Base-by-base conservation (phyloP, 1,140 invertebrate genomes). In the Penaeus indicus region DNA sequence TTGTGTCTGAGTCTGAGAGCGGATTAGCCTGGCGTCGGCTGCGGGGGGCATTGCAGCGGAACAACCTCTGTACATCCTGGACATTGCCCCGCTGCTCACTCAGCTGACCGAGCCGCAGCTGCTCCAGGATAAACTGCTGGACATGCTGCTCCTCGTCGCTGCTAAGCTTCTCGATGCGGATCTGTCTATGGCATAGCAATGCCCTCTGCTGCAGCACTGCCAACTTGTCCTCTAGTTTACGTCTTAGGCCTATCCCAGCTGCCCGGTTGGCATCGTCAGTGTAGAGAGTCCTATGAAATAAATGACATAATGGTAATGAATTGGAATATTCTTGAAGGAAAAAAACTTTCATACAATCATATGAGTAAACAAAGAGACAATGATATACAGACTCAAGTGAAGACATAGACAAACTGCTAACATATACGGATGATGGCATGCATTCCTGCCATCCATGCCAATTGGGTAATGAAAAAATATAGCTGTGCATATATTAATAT, bases 131-230 rank as follows among this genome's bases (percentile, higher is more conserved):
- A 11, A 87, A 54, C 75, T 80, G 54, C 27, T 90, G 89, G 38
- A 90, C 67, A 16, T 79, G 79, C 42, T 84, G 67, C 47, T 90
- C 89, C 63, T 90, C 89, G 32, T 90, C 81, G 54, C 27, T 78
- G 75, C 80, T 88, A n/a, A 90, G 81, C 47, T 78, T 84, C 63
- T 87, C 89, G 61, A 90, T 87, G 54, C 69, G 75, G n/a, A 90
- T 63, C 47, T 84, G 69, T 25, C 84, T 82, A 47, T 32, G 69
- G 62, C 38, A 61, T 10, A 87, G 67, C 3, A 87, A 63, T 72
- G 81, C 85, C 27, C 81, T 67, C 47, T 90, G 85, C 54, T 90
- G 85, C 22, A 88, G 85, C 21, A 54, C 60, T n/a, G 72, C 85
- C 18, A 90, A 77, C 32, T 62, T 86, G n/a, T 87, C 85, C 63